phyloP scores from a whole-genome alignment of 2,888 invertebrate genomes.

The Cheilosia grossa region DNA sequence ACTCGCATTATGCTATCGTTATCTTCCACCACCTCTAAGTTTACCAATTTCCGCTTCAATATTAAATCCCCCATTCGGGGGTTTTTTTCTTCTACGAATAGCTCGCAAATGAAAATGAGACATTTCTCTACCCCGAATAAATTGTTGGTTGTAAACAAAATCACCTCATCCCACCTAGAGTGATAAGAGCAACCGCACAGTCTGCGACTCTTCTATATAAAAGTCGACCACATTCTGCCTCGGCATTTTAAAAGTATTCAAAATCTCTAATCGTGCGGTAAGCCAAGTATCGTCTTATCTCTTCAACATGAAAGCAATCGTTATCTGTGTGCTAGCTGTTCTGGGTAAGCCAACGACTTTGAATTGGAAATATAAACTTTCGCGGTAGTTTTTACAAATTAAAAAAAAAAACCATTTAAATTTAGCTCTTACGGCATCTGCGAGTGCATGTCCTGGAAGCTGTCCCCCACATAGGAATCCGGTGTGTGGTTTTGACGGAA shows the following conservation, averaged over 20 bases:
- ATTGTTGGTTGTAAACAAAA: not conserved
- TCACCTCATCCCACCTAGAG: not conserved
- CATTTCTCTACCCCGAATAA: too few relatives aligned
- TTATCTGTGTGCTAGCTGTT: slow-evolving; percentile 18
- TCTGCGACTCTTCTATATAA: not conserved
- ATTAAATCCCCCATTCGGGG: too few relatives aligned
- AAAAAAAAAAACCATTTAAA: not conserved
- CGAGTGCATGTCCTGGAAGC: slow-evolving; percentile 40
- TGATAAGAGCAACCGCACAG: not conserved
- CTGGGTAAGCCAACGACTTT: slow-evolving; percentile 26
- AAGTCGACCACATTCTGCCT: not conserved
- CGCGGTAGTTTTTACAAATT: not conserved
- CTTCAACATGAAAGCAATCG: slow-evolving; percentile 35
- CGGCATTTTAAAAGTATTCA: not conserved
- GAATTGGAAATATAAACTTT: not conserved
- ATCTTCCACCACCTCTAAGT: too few relatives aligned
- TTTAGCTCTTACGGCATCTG: slow-evolving; percentile 28
- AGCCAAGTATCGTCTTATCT: not conserved
- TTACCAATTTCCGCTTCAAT: too few relatives aligned
- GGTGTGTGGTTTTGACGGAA: slow-evolving; percentile 61
- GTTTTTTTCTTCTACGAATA: too few relatives aligned
- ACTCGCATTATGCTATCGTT: too few relatives aligned
- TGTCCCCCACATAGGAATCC: slow-evolving; percentile 53
- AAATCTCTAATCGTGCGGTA: not conserved
- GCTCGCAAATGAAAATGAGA: too few relatives aligned